These are phyloP conservation scores for Gymnarchus niloticus DNA, from an alignment of 2,113 vertebrate genomes.

Conservation along the genomic window DNA sequence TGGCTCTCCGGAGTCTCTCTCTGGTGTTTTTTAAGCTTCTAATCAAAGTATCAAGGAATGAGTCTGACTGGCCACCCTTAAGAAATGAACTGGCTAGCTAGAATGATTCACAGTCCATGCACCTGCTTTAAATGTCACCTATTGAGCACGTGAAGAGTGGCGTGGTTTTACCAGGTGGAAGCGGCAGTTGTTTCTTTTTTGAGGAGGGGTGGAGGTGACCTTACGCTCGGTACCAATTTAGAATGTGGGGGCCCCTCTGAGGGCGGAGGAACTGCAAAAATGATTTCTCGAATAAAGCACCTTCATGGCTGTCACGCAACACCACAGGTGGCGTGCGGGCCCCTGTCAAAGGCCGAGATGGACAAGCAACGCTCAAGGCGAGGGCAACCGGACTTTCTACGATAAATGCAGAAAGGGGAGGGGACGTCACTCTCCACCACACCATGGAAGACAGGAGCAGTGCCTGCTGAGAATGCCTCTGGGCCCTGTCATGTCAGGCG, in stretches of 20 bases:
- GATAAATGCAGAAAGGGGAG: no score
- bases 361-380: no score
- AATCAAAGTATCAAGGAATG: conserved; percentile 48
- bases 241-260: conserved; percentile 53
- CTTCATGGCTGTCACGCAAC: no score
- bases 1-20: neutral
- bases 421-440: no score
- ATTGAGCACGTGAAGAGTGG: conserved; percentile 64
- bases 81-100: conserved; percentile 27
- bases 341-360: no score
- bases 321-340: no score
- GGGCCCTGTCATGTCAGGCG: neutral
- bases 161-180: conserved; percentile 62
- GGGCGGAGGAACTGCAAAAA: no score
- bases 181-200: conserved; percentile 58
- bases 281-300: no score
- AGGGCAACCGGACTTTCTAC: no score
- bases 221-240: conserved; percentile 34
- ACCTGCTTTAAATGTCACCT: conserved; percentile 70
- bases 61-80: conserved; percentile 22
- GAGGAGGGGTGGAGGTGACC: conserved; percentile 27
- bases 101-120: conserved; percentile 66
- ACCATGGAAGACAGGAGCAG: neutral
- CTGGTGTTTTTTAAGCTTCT: conserved; percentile 31
- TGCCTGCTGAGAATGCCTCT: neutral